Conservation (phyloP, 2,888 invertebrate species). For the Zygogramma bicolorata region DNA sequence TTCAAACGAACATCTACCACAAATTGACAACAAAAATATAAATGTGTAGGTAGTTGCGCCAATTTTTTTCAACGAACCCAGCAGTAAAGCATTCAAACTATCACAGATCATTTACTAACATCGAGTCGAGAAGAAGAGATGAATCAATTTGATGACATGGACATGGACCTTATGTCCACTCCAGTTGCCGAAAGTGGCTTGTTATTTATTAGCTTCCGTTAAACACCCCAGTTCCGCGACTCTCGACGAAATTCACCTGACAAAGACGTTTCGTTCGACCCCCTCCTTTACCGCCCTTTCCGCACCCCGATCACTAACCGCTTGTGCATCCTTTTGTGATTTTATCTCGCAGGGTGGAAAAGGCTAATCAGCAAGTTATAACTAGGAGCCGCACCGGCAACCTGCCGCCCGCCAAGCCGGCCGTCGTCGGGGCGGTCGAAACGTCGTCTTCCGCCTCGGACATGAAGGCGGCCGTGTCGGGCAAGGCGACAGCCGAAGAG, state of each 20-base stretch:
- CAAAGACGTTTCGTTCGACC: background rate
- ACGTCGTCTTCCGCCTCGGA: slow-evolving; percentile 25
- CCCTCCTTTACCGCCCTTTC: slow-evolving; percentile 16
- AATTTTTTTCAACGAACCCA: too few relatives aligned
- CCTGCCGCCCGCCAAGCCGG: slow-evolving; percentile 69
- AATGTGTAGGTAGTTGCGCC: too few relatives aligned
- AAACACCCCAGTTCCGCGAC: too few relatives aligned
- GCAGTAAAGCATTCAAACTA: too few relatives aligned
- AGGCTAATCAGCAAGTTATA: slow-evolving; percentile 80
- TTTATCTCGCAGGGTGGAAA: slow-evolving; percentile 73
- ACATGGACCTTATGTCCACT: too few relatives aligned
- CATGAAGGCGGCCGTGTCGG: slow-evolving; percentile 67
- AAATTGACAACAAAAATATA: too few relatives aligned
- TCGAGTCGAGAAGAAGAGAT: too few relatives aligned
- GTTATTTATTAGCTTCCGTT: too few relatives aligned
- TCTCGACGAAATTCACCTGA: background rate
- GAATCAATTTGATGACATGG: too few relatives aligned
- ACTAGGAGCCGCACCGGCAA: slow-evolving; percentile 85
- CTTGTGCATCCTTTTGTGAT: slow-evolving; percentile 48
- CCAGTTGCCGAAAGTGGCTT: too few relatives aligned
- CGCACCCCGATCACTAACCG: slow-evolving; percentile 31
- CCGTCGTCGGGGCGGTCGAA: slow-evolving; percentile 61
- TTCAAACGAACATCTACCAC: too few relatives aligned
- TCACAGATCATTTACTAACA: too few relatives aligned
- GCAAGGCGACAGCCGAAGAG: slow-evolving; percentile 77